Evolutionary conservation across 2,113 vertebrate genomes (phyloP), one percentile per base, ranked within the genome.

Genomic region (Puffinus mauretanicus): DNA sequence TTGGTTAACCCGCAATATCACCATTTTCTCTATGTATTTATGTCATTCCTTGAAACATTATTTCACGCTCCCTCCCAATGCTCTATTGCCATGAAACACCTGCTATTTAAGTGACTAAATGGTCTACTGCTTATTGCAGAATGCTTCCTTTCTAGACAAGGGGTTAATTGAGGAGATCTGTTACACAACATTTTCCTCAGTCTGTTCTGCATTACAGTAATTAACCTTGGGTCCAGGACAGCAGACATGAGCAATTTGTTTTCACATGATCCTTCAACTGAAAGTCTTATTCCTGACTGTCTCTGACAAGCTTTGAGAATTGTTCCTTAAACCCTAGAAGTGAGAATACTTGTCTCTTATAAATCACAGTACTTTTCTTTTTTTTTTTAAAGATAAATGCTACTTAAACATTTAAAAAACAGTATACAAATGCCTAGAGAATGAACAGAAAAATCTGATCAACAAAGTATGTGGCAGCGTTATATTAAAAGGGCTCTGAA

Each of bases 221-320:
- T 97, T 90, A 97, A 91, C 96, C 90, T 87, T 57, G 14, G 46
- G 67, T 42, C 64, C 91, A 91, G 67, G 65, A 89, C 76, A 81
- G 60, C 73, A 95, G 51, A 51, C 29, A 65, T 10, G 52, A 96
- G 61, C 76, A 72, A 86, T 93, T 93, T 83, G 42, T 83, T 84
- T 77, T 42, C 84, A 51, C 76, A 20, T 79, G 78, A 79, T 91
- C 75, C 64, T 93, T 72, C 64, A 30, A 11, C 42, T 76, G 54
- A 13, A 84, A 94, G 26, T n/a, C 42, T 76, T 83, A 44, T 46
- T 96, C 60, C 66, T 44, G 38, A 91, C 18, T 51, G 25, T 36
- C 40, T 77, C 78, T 77, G 82, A 84, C 51, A 91, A 42, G 26
- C 46, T 82, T 38, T 67, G n/a, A 77, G 70, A 73, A 46, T 32